Conservation (phyloP, 1,140 invertebrate species). For the Eurosta solidaginis region DNA sequence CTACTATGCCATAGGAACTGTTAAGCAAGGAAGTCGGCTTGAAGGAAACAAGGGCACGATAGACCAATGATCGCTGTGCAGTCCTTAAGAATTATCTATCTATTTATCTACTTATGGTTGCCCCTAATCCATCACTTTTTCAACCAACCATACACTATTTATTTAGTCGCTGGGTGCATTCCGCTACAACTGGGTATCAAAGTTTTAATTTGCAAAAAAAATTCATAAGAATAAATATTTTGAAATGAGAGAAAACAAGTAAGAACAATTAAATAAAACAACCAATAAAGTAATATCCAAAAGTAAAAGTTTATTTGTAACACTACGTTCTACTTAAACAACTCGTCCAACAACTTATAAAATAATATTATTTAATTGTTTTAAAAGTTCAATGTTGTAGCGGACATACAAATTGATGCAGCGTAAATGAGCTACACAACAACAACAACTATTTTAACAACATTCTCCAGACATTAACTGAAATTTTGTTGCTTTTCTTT, state of each 20-base stretch:
- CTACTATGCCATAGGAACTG: too few relatives aligned
- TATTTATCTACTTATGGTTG: too few relatives aligned
- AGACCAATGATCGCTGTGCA: too few relatives aligned
- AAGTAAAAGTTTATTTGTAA: conserved; percentile 25
- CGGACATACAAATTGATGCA: conserved; percentile 1
- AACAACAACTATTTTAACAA: neutral
- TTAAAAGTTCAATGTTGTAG: neutral
- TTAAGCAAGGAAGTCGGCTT: too few relatives aligned
- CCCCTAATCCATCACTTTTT: too few relatives aligned
- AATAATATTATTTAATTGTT: neutral
- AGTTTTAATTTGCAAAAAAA: neutral
- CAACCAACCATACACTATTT: too few relatives aligned
- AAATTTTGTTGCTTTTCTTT: neutral
- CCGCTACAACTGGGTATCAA: too few relatives aligned
- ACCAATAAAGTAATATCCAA: conserved; percentile 29
- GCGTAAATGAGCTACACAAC: neutral
- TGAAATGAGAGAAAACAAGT: conserved; percentile 7
- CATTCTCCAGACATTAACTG: neutral
- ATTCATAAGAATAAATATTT: conserved; percentile 3
- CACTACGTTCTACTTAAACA: neutral
- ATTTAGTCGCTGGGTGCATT: too few relatives aligned
- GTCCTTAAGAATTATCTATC: too few relatives aligned
- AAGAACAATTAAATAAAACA: conserved; percentile 29
- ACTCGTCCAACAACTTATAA: neutral
- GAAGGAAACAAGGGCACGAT: too few relatives aligned